These are phyloP conservation scores for Lithobates sylvaticus DNA, from an alignment of 2,797 vertebrate genomes.

Conservation along the genomic window DNA sequence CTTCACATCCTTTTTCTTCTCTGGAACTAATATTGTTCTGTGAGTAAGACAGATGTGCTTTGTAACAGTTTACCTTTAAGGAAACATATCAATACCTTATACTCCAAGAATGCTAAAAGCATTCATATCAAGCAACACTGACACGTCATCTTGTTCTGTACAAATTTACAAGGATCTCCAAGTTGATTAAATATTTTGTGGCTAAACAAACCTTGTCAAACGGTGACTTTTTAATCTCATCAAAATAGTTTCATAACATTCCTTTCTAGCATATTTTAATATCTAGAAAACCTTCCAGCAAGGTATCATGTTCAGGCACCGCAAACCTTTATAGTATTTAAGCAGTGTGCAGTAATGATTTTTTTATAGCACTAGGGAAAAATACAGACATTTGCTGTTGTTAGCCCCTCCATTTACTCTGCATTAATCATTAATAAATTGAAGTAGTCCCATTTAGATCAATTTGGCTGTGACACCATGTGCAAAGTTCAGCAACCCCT, in stretches of 20 bases:
- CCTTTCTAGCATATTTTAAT: constrained; percentile 33
- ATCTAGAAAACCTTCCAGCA: constrained; percentile 38
- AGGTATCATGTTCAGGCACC: not conserved
- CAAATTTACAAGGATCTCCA: not conserved
- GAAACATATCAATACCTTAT: not conserved
- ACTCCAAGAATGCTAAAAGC: not conserved
- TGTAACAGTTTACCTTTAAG: not conserved
- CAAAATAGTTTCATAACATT: constrained; percentile 18
- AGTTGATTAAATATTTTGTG: not conserved
- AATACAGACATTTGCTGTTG: not conserved
- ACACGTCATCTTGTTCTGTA: not conserved
- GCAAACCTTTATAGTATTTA: not conserved
- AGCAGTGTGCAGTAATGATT: too few relatives aligned
- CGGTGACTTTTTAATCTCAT: not conserved
- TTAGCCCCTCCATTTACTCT: not conserved
- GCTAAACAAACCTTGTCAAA: constrained; percentile 24
- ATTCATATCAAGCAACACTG: not conserved
- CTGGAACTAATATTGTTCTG: too few relatives aligned
- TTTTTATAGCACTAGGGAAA: not conserved
- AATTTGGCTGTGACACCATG: not conserved
- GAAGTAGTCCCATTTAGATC: not conserved
- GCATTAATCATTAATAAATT: not conserved
- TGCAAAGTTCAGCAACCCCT: too few relatives aligned
- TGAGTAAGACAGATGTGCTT: too few relatives aligned
- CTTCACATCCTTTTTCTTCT: too few relatives aligned